Base-by-base conservation (phyloP, 1,140 invertebrate species). In the Xylocopa sonorina region DNA sequence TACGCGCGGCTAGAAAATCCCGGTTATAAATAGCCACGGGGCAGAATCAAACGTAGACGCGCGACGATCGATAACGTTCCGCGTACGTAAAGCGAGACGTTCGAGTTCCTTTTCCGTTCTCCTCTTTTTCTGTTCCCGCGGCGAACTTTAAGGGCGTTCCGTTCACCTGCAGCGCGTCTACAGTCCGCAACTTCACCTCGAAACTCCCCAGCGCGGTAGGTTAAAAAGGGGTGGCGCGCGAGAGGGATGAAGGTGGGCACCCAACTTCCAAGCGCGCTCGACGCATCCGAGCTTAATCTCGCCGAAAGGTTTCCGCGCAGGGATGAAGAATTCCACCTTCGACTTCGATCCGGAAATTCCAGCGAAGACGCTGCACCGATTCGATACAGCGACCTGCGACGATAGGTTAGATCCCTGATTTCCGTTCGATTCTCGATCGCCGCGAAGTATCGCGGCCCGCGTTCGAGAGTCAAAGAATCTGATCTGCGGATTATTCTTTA, bases 231-330 rank as follows among this genome's bases (percentile, higher is more conserved):
- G n/a, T n/a, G 38, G 9, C 38, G 38, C 3, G 38, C 9, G 2
- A 21, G 32, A 77, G 46, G 38, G 51, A 53, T 21, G 50, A 27
- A 69, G 73, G 34, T 21, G 2, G 53, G 27, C 14, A 14, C 7
- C 18, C 57, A 58, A 58, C 32, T 76, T 83, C 50, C 16, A 29
- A 64, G 34, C 67, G 73, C 38, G 48, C 62, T 76, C 63, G 58
- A 68, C 55, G 50, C 41, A 32, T 29, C 34, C 4, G 14, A 46
- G 48, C 64, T 84, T 84, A 83, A 84, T 84, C 69, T 72, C 46
- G 43, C 29, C 55, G 27, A 79, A 50, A 77, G 63, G 43, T 53
- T 50, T 27, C n/a, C 16, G 29, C 4, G 38, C 46, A 55, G n/a
- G n/a, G 58, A 58, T 29, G 74, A 82, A 43, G 68, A 71, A 60